These are phyloP conservation scores for Hippocampus mohnikei DNA, from an alignment of 2,113 vertebrate genomes.

Conservation along the genomic window DNA sequence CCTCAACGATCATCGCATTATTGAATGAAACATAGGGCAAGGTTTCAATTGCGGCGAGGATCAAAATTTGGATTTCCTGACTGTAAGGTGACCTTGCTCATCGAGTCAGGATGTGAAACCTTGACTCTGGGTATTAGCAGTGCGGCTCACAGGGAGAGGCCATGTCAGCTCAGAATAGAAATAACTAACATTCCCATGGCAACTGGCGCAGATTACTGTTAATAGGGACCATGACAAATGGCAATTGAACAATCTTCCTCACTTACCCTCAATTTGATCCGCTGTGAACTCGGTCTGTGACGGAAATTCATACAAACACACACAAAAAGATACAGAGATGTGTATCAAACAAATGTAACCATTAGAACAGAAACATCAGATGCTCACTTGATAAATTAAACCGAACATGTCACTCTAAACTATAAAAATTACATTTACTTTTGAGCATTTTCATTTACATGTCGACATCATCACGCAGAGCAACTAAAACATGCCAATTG, in stretches of 20 bases:
- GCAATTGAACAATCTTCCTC: not conserved
- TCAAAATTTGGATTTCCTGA: not conserved
- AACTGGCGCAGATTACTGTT: constrained; percentile 32
- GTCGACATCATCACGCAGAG: not conserved
- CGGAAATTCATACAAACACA: constrained; percentile 17
- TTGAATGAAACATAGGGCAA: not conserved
- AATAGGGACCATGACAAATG: not conserved
- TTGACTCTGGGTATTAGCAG: constrained; percentile 29
- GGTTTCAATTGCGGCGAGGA: not conserved
- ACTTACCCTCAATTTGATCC: constrained; percentile 78
- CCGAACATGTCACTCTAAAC: not conserved
- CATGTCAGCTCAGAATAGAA: constrained; percentile 56
- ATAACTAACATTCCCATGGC: constrained; percentile 36
- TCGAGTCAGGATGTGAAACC: constrained; percentile 25
- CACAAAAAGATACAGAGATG: constrained; percentile 14
- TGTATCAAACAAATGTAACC: not conserved
- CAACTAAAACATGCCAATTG: not conserved
- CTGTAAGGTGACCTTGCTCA: constrained; percentile 8
- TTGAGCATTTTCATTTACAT: not conserved
- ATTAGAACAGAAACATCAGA: not conserved
- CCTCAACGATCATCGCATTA: not conserved
- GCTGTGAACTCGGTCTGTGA: constrained; percentile 63
- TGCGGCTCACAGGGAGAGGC: constrained; percentile 23
- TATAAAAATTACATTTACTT: not conserved
- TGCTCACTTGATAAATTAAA: not conserved